Conservation (phyloP, 1,140 invertebrate genomes). For the Pseudomyrmex concolor region DNA sequence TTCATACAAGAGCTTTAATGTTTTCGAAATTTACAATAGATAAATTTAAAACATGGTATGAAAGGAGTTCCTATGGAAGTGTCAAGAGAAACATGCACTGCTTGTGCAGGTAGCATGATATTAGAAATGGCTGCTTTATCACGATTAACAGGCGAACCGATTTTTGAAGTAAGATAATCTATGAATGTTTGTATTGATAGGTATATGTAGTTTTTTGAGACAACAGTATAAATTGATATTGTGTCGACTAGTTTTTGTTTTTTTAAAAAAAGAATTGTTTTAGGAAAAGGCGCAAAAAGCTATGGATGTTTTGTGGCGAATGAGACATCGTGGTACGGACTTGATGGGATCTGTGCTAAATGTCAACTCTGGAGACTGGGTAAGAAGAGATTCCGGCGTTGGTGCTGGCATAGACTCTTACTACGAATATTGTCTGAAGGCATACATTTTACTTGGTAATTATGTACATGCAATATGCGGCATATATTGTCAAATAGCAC, state of each 20-base stretch:
- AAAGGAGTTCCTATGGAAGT: conserved; percentile 90
- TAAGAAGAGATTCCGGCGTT: conserved; percentile 97
- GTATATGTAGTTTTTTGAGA: too few relatives aligned
- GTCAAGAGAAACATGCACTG: conserved; percentile 96
- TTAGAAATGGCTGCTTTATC: conserved; percentile 98
- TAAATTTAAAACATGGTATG: conserved; percentile 96
- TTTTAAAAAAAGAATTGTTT: neutral
- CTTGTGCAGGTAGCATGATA: conserved; percentile 99
- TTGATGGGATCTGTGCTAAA: conserved; percentile 97
- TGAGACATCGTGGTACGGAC: conserved; percentile 95
- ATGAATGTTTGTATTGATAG: neutral
- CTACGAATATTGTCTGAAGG: conserved; percentile 99
- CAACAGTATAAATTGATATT: too few relatives aligned
- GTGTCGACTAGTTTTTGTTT: too few relatives aligned
- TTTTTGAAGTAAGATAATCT: conserved; percentile 91
- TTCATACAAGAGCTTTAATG: neutral
- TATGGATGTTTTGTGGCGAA: conserved; percentile 98
- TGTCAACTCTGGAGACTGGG: conserved; percentile 99
- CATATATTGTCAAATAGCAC: neutral
- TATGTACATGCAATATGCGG: conserved; percentile 17
- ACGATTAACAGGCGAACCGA: conserved; percentile 94
- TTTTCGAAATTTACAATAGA: conserved; percentile 83
- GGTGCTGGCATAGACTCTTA: conserved; percentile 99
- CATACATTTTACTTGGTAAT: conserved; percentile 90
- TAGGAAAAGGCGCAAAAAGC: conserved; percentile 96